Evolutionary conservation across 2,113 vertebrate genomes (phyloP), one percentile per base, ranked within the genome.

Genomic region (Tyrannus savana): DNA sequence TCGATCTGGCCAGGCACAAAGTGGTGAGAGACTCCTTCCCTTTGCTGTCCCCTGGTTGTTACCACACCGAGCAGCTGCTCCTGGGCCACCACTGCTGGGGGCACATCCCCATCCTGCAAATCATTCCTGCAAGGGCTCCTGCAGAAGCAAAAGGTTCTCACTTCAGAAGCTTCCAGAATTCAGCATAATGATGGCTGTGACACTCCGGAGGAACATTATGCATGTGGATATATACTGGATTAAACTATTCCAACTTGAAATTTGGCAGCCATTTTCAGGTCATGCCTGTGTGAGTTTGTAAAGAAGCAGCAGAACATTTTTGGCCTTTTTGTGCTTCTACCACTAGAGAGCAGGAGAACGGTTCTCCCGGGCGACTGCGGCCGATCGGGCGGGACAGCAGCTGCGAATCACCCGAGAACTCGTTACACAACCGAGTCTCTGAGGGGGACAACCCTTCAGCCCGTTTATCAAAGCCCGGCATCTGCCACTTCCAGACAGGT

Each of bases 291-390:
- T 7, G 72, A 83, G 39, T 1, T 55, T 62, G 31, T 53, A 14
- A 6, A 46, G 44, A 63, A 84, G 33, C 14, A 79, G 22, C 52
- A 60, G 53, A 56, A 46, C 10, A 4, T 6, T 59, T 85, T 27
- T 9, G 46, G 67, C 58, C 59, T 90, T 88, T 93, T 63, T 90
- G 50, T 72, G 35, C n/a, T 74, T 89, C 56, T 59, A 21, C 95
- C 93, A 56, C 93, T 93, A 93, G 88, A 84, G 90, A 95, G 95
- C 95, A 96, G 90, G 63, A 96, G 90, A 84, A 96, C 25, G 37
- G 91, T 42, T 88, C 82, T 90, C 37, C 55, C 55, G 50, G 69
- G 11, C 7, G 23, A 19, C 69, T 75, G 66, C 21, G 1, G 9
- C 77, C 66, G 71, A 42, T 63, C 19, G 2, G 1, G 47, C 64